Base-by-base conservation (phyloP, 2,113 vertebrate genomes). In the Oreotragus oreotragus region DNA sequence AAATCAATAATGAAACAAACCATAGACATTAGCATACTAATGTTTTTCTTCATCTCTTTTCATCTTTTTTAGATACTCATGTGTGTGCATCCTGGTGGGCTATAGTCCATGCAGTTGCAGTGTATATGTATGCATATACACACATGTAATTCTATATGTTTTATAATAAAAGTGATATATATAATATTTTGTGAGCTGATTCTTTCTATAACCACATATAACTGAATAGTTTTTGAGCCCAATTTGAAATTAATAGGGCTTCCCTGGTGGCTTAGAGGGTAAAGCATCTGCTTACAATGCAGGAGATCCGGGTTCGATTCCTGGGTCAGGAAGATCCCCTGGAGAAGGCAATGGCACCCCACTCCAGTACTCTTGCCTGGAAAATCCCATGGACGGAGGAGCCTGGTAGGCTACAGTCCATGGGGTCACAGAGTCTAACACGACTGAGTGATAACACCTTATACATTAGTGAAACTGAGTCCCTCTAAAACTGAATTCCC, bases 81-180 rank as follows among this genome's bases (percentile, higher is more conserved):
- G 25, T 15, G 2, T 9, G 28, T 6, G 28, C 30, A 19, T n/a
- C n/a, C n/a, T n/a, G n/a, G n/a, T n/a, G n/a, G n/a, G n/a, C n/a
- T n/a, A n/a, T n/a, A n/a, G n/a, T n/a, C n/a, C n/a, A n/a, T n/a
- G n/a, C n/a, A n/a, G n/a, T n/a, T n/a, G n/a, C n/a, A n/a, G n/a
- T n/a, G n/a, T n/a, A n/a, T n/a, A n/a, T 4, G 15, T 14, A 6
- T 9, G 9, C 21, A 11, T 9, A n/a, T 23, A 19, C 5, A 21
- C 8, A 21, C 6, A 60, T 12, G 55, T 66, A 96, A 33, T 6
- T 88, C 33, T 30, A 7, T 25, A 7, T 30, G 93, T 60, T 88
- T 91, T n/a, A 51, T 70, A 79, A 84, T 30, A 64, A 60, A 91
- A 62, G 6, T n/a, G 23, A 81, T 64, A 23, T 21, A n/a, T 12